Evolutionary conservation across 2,888 invertebrate genomes (phyloP), one percentile per base, ranked within the genome.

Genomic region (Yponomeuta sedellus): DNA sequence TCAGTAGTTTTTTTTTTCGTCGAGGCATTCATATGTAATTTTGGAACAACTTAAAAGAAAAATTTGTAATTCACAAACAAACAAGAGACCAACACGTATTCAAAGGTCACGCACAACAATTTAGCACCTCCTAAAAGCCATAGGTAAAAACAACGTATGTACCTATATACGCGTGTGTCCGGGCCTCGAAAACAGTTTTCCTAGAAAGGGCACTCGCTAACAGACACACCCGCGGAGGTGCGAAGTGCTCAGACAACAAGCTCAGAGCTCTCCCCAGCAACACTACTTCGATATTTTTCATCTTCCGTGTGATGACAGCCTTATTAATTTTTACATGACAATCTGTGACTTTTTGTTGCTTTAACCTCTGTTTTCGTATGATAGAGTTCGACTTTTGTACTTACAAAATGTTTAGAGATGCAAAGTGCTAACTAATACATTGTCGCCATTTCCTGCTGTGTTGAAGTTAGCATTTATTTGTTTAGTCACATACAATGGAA

Each of bases 191-290:
- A 76, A 76, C 71, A 69, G 75, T 75, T 77, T 84, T 86, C 83
- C 79, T 80, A 82, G 86, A 85, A 88, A 84, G 82, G 83, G 81
- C 77, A 75, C 76, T 76, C 73, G 75, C 77, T 80, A 79, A 78
- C 77, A 75, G 75, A 74, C 74, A 28, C 66, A 74, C 74, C 75
- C 76, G 72, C 74, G 74, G 75, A 87, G 85, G 87, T 88, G 88
- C 83, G 74, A 89, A 89, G 87, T 86, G 83, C 77, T 84, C 70
- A 73, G 86, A 84, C 81, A 87, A 88, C 78, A 87, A 19, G 68
- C 73, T 70, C 70, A 62, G 59, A 52, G 71, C 71, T 71, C 68
- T 52, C 16, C 44, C 16, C 44, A 52, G 44, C 44, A 52, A 52
- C 44, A 52, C 44, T 52, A 12, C 44, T 52, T 8, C 12, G 16